Conservation (phyloP, 2,888 invertebrate genomes). For the Dicycla oo region DNA sequence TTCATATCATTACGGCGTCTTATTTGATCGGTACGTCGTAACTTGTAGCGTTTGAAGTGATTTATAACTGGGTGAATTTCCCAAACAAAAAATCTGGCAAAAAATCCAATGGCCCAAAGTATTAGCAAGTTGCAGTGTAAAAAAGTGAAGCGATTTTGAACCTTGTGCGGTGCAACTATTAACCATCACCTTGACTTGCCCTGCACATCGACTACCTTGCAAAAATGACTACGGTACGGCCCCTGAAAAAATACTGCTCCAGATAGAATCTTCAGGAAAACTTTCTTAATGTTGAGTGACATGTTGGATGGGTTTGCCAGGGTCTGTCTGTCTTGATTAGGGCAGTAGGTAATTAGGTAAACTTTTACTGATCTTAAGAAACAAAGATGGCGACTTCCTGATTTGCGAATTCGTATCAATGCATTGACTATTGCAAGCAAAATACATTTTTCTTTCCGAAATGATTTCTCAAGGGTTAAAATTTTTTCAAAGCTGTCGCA, state of each 20-base stretch:
- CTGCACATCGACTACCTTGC: neutral
- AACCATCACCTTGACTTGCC: neutral
- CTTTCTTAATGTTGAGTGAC: conserved; percentile 34
- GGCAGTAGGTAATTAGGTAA: neutral
- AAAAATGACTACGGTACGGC: neutral
- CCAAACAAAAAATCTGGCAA: too few species aligned
- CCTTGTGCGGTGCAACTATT: neutral
- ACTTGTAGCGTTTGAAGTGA: conserved; percentile 1
- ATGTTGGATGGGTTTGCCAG: conserved; percentile 1
- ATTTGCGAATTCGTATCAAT: neutral
- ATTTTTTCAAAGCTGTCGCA: too few species aligned
- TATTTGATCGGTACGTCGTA: conserved; percentile 21
- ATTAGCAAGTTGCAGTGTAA: too few species aligned
- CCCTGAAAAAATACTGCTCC: neutral
- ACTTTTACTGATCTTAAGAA: conserved; percentile 9
- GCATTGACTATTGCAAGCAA: neutral
- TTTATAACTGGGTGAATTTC: too few species aligned
- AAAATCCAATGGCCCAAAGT: too few species aligned
- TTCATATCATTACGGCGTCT: conserved; percentile 37
- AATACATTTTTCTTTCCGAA: too few species aligned
- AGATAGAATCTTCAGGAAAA: conserved; percentile 6
- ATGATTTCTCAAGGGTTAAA: too few species aligned
- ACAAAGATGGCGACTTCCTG: neutral
- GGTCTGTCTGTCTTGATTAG: conserved; percentile 24
- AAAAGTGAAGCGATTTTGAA: neutral